Evolutionary conservation across 2,888 invertebrate genomes (phyloP).

Genomic region (Amblyjoppa proteus): DNA sequence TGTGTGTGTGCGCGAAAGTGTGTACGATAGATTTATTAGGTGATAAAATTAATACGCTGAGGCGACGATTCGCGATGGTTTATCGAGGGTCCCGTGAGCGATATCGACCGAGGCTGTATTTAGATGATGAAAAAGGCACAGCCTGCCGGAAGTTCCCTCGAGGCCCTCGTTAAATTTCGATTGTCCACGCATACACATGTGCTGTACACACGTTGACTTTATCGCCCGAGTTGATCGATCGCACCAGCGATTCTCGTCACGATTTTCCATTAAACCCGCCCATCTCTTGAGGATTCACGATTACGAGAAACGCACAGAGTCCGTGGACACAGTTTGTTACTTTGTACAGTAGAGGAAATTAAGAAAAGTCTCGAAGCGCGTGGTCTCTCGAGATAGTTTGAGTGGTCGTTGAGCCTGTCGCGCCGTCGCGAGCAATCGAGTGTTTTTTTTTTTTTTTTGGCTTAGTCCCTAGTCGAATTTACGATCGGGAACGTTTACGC

Average conservation of each 20-base stretch:
- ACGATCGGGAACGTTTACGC: constrained; percentile 28
- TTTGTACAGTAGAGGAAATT: not conserved
- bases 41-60: not conserved
- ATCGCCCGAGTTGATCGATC: constrained; percentile 2
- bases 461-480: constrained; percentile 44
- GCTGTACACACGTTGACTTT: not conserved
- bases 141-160: constrained; percentile 28
- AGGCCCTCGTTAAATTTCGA: constrained; percentile 23
- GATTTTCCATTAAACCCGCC: not conserved
- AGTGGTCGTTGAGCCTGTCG: constrained; percentile 67
- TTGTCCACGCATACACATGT: not conserved
- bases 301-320: constrained; percentile 40
- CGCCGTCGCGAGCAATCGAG: constrained; percentile 38
- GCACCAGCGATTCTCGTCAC: constrained; percentile 1
- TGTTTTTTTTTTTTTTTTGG: not conserved
- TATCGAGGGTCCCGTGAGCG: constrained; percentile 39
- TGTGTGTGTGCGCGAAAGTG: not conserved
- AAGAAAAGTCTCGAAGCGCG: constrained; percentile 10
- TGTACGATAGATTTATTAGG: constrained; percentile 23
- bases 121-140: constrained; percentile 49
- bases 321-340: constrained; percentile 38
- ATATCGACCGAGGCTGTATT: constrained; percentile 46
- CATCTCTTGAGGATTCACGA: constrained; percentile 33
- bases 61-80: constrained; percentile 41
- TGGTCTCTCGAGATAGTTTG: constrained; percentile 64